phyloP scores from a whole-genome alignment of 1,140 invertebrate species.

The Philaenus spumarius region DNA sequence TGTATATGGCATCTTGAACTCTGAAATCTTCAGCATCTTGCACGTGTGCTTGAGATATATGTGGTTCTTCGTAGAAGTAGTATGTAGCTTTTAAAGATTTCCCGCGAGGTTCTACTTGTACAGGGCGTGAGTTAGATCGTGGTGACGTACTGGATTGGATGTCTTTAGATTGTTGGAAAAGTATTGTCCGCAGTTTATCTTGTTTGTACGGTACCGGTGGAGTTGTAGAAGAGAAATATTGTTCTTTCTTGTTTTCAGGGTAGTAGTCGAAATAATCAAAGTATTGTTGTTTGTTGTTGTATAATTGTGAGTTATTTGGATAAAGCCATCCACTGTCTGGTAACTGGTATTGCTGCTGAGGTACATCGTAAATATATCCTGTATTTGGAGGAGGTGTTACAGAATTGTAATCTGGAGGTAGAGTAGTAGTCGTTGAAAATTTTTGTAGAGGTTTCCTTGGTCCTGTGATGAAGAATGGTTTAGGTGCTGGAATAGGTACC shows the following conservation, averaged over 20 bases:
- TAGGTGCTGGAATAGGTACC: slow-evolving; percentile 31
- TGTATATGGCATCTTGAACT: too few species aligned
- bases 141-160: neutral
- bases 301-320: slow-evolving; percentile 7
- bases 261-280: slow-evolving; percentile 7
- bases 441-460: slow-evolving; percentile 20
- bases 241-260: neutral
- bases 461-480: slow-evolving; percentile 30
- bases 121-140: neutral
- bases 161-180: too few species aligned
- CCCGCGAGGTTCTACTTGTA: slow-evolving; percentile 3
- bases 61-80: slow-evolving; percentile 36
- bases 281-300: slow-evolving; percentile 6
- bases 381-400: slow-evolving; percentile 1
- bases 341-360: slow-evolving; percentile 4
- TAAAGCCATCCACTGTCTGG: slow-evolving; percentile 8
- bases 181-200: too few species aligned
- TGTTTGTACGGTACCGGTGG: neutral
- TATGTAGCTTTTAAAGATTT: slow-evolving; percentile 26
- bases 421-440: neutral
- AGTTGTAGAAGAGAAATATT: slow-evolving; percentile 2
- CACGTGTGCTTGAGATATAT: slow-evolving; percentile 18
- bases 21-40: slow-evolving; percentile 10
- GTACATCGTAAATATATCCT: slow-evolving; percentile 9
- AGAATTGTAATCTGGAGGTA: slow-evolving; percentile 11